These are phyloP conservation scores for Circaetus gallicus DNA, from an alignment of 2,113 vertebrate species.

Conservation along the genomic window DNA sequence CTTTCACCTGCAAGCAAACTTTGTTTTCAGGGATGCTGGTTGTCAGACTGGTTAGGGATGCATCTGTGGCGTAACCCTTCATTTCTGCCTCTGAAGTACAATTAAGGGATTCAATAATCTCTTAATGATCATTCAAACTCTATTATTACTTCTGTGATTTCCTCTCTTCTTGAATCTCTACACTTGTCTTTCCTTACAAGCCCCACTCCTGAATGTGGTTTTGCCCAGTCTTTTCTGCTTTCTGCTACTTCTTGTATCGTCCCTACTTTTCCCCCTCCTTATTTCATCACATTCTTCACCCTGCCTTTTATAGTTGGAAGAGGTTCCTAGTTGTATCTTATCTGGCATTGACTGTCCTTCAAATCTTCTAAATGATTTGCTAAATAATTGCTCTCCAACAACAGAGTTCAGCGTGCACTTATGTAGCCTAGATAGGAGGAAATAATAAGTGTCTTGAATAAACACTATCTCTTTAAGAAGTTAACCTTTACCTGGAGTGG, in stretches of 20 bases:
- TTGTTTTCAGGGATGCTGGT: not conserved
- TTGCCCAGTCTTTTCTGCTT: not conserved
- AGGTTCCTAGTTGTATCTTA: not conserved
- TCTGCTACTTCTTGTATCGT: not conserved
- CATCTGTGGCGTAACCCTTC: not conserved
- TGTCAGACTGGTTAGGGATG: not conserved
- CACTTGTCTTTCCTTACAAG: not conserved
- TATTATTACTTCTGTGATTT: not conserved
- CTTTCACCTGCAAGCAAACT: conserved; percentile 49
- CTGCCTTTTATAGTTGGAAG: not conserved
- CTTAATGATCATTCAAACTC: not conserved
- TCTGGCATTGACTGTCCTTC: not conserved
- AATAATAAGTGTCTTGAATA: not conserved
- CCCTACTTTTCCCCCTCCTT: not conserved
- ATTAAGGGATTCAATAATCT: not conserved
- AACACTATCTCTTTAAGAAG: conserved; percentile 4
- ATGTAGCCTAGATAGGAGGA: not conserved
- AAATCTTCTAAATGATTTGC: not conserved
- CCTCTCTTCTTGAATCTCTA: not conserved
- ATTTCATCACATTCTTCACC: not conserved
- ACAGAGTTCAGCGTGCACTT: not conserved
- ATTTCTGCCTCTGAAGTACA: conserved; percentile 25
- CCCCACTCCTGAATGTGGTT: not conserved
- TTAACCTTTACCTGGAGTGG: conserved; percentile 28
- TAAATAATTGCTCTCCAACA: not conserved